These are phyloP conservation scores for Cephus runcator DNA, from an alignment of 2,888 invertebrate species.

Conservation along the genomic window DNA sequence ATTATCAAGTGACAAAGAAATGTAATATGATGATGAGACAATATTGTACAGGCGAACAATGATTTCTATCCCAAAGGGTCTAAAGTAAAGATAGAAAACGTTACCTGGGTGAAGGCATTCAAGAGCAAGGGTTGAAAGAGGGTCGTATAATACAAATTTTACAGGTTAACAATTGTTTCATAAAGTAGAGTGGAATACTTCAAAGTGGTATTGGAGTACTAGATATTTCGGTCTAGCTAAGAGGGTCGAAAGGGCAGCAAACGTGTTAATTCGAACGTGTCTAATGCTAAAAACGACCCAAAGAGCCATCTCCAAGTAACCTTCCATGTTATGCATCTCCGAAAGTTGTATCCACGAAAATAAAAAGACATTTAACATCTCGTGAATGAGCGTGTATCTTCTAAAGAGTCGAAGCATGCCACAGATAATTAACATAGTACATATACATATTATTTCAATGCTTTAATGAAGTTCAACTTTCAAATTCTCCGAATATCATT, in stretches of 20 bases:
- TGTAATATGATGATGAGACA: conserved; percentile 14
- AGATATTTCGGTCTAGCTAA: conserved; percentile 51
- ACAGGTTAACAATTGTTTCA: conserved; percentile 44
- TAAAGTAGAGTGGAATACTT: conserved; percentile 41
- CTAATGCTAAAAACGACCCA: conserved; percentile 49
- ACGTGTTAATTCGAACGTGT: conserved; percentile 54
- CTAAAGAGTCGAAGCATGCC: not conserved
- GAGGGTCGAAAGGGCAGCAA: conserved; percentile 52
- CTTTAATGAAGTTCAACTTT: not conserved
- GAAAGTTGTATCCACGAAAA: not conserved
- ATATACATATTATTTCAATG: not conserved
- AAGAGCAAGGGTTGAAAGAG: conserved; percentile 53
- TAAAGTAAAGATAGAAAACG: conserved; percentile 56
- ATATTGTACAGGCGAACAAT: conserved; percentile 35
- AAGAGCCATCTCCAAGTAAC: conserved; percentile 3
- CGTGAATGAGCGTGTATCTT: not conserved
- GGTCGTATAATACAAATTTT: conserved; percentile 52
- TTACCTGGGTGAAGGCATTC: conserved; percentile 58
- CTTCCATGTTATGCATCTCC: not conserved
- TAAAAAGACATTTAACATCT: not conserved
- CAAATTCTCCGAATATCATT: not conserved
- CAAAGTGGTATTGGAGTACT: conserved; percentile 43
- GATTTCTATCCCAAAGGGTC: conserved; percentile 38
- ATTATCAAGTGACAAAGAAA: not conserved
- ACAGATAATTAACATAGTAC: not conserved